Evolutionary conservation across 2,888 invertebrate genomes (phyloP).

Genomic region (Ophraella communa): DNA sequence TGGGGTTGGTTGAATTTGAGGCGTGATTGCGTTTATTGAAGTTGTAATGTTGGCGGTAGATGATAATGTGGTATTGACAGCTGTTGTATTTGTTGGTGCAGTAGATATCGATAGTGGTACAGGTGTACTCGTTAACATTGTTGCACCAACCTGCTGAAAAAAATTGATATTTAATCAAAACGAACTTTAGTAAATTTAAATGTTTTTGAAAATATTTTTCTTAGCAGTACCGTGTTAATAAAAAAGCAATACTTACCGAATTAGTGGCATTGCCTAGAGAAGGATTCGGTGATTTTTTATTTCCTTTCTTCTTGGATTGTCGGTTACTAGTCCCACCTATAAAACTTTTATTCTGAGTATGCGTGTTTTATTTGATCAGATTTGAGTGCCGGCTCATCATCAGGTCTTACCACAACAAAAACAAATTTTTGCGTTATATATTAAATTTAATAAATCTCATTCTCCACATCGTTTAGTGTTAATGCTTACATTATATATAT

Average conservation of each 20-base stretch:
- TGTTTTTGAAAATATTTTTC: neutral
- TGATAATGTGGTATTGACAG: neutral
- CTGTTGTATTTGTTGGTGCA: conserved; percentile 27
- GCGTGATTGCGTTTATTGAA: conserved; percentile 39
- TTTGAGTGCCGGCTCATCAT: conserved; percentile 34
- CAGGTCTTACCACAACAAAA: conserved; percentile 50
- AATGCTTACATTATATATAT: conserved; percentile 54
- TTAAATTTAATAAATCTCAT: conserved; percentile 56
- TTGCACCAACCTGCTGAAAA: conserved; percentile 43
- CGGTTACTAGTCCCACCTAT: conserved; percentile 57
- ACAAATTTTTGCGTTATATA: conserved; percentile 45
- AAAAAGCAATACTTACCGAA: conserved; percentile 43
- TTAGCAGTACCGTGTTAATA: conserved; percentile 46
- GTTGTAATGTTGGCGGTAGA: conserved; percentile 9
- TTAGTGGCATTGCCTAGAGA: conserved; percentile 46
- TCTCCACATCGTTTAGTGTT: conserved; percentile 51
- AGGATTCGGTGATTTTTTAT: conserved; percentile 61
- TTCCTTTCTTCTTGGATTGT: conserved; percentile 64
- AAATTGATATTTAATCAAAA: too few relatives aligned
- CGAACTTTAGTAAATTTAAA: neutral
- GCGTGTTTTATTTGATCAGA: neutral
- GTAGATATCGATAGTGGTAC: conserved; percentile 45
- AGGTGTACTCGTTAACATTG: conserved; percentile 35
- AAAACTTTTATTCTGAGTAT: conserved; percentile 45
- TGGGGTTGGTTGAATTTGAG: conserved; percentile 2